These are phyloP conservation scores for Julus scanicus DNA, from an alignment of 2,888 invertebrate species.

Conservation along the genomic window DNA sequence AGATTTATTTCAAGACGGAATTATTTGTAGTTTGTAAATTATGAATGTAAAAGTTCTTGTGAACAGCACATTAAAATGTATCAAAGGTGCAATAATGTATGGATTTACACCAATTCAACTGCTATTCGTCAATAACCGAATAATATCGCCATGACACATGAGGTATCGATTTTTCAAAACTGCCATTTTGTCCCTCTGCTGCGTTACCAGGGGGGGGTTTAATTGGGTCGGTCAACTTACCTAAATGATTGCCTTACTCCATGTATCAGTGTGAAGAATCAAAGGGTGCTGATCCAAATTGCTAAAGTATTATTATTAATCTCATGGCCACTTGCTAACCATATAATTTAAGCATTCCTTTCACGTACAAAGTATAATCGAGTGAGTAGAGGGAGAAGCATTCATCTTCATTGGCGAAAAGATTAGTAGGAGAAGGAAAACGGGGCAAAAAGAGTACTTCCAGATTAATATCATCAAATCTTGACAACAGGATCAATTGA, in stretches of 20 bases:
- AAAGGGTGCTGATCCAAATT: neutral
- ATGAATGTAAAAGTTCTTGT: no score
- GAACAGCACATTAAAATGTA: no score
- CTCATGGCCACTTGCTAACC: neutral
- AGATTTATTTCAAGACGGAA: no score
- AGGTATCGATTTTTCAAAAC: no score
- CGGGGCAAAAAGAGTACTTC: neutral
- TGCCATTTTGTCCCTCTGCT: no score
- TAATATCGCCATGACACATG: no score
- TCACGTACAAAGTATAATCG: neutral
- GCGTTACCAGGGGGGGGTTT: no score
- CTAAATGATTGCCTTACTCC: neutral
- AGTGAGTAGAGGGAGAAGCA: neutral
- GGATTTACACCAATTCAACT: no score
- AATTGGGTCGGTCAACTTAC: neutral
- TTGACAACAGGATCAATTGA: conserved; percentile 1
- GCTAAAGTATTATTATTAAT: conserved; percentile 7
- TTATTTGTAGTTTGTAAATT: no score
- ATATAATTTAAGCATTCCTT: neutral
- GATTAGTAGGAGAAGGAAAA: conserved; percentile 2
- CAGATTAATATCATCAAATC: conserved; percentile 31
- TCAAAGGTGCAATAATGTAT: no score
- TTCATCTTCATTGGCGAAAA: neutral
- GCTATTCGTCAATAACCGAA: no score
- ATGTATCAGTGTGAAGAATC: neutral